Evolutionary conservation across 2,888 invertebrate genomes (phyloP).

Genomic region (Cryptocephalus moraei): DNA sequence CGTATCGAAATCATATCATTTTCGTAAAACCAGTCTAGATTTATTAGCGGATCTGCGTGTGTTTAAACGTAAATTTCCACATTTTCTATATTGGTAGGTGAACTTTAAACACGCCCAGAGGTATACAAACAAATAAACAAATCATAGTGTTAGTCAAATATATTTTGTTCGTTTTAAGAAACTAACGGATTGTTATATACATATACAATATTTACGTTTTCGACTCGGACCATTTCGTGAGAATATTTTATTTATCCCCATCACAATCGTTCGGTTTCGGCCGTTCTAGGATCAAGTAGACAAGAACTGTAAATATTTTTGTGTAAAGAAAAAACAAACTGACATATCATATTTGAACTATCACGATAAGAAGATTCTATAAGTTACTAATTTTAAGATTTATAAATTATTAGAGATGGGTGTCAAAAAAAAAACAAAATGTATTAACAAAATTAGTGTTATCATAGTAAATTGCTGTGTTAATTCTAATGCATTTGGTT

Average conservation of each 20-base stretch:
- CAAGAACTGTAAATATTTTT: constrained; percentile 5
- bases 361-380: constrained; percentile 2
- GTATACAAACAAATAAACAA: too few relatives aligned
- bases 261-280: too few relatives aligned
- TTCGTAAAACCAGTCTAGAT: too few relatives aligned
- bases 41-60: too few relatives aligned
- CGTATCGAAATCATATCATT: too few relatives aligned
- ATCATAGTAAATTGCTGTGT: background rate
- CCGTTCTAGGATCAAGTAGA: background rate
- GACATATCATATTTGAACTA: constrained; percentile 26
- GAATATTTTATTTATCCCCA: background rate
- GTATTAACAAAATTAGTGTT: background rate
- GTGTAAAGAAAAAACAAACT: constrained; percentile 22
- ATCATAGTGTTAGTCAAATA: too few relatives aligned
- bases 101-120: too few relatives aligned
- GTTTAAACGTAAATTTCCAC: too few relatives aligned
- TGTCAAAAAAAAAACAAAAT: background rate
- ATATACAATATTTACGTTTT: background rate
- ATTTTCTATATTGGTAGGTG: too few relatives aligned
- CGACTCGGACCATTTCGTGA: background rate
- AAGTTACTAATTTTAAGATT: background rate
- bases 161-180: background rate
- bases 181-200: background rate
- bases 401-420: background rate
- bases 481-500: background rate